phyloP scores from a whole-genome alignment of 2,888 invertebrate species.

The Stenichneumon culpator region DNA sequence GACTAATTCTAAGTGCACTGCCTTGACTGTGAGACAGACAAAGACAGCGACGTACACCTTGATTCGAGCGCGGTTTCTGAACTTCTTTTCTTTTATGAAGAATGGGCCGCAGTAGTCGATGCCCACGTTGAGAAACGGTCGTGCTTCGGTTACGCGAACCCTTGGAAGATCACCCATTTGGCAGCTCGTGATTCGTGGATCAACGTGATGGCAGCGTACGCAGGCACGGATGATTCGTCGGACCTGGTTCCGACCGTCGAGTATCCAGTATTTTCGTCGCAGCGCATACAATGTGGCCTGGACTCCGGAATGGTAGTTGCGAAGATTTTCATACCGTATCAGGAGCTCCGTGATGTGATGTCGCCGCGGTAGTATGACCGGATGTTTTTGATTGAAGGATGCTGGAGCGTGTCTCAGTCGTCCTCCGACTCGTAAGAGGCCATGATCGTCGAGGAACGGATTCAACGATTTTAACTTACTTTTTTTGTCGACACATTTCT shows the following conservation, averaged over 20 bases:
- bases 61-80: too few relatives aligned
- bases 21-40: too few relatives aligned
- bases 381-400: slow-evolving; percentile 13
- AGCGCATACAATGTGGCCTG: neutral
- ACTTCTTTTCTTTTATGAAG: slow-evolving; percentile 27
- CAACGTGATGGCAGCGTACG: slow-evolving; percentile 22
- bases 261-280: neutral
- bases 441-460: slow-evolving; percentile 7
- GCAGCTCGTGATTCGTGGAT: slow-evolving; percentile 14
- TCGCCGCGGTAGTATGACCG: neutral
- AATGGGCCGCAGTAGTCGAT: slow-evolving; percentile 60
- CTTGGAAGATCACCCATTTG: slow-evolving; percentile 56
- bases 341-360: neutral
- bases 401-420: too few relatives aligned
- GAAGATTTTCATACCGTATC: neutral
- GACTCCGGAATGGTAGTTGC: neutral
- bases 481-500: too few relatives aligned
- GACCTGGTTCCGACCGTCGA: neutral
- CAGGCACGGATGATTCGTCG: slow-evolving; percentile 46
- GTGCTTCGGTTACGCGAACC: slow-evolving; percentile 22
- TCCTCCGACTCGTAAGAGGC: neutral
- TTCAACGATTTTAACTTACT: neutral
- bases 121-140: slow-evolving; percentile 45
- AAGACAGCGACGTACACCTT: too few relatives aligned
- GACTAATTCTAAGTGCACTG: too few relatives aligned